Evolutionary conservation across 2,888 invertebrate genomes (phyloP), one percentile per base, ranked within the genome.

Genomic region (Smittia aterrima): DNA sequence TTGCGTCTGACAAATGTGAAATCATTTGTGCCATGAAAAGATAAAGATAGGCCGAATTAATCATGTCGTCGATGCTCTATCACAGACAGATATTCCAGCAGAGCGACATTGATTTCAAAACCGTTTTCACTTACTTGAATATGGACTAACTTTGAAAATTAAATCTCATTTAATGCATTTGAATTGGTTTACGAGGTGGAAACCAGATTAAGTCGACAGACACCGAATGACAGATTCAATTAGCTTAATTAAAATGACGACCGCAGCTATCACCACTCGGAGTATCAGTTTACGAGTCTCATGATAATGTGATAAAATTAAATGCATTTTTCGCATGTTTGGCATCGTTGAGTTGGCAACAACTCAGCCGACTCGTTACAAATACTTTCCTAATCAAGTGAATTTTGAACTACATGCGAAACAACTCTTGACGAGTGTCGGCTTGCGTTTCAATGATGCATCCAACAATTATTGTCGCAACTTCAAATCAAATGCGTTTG

Each of bases 301-400:
- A 58, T 58, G 58, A 18, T 58, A 58, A 58, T 58, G 58, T 58
- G 9, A 58, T 58, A 22, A 58, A 18, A 58, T 58, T 22, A 58
- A 58, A 22, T 58, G 22, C 58, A 58, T 7, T 58, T 9, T 58
- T 58, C n/a, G 16, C 11, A 47, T 47, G 47, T 47, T 47, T 47
- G 47, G 16, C 11, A 47, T n/a, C 16, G 16, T 47, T 47, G 2
- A n/a, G 16, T 47, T 11, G 47, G 9, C 32, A 9, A n/a, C 58
- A 18, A 58, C 18, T 58, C n/a, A 18, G 9, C 9, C 22, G 22
- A 58, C 47, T 47, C 11, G 47, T 58, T 58, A 20, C 58, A 22
- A 58, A 22, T 22, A 22, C 20, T 22, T 58, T 18, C 2, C n/a
- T 58, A 58, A 58, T 58, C 18, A 3, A 58, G 11, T 47, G 16